Conservation (phyloP, 2,888 invertebrate genomes). For the Meliscaeva auricollis region DNA sequence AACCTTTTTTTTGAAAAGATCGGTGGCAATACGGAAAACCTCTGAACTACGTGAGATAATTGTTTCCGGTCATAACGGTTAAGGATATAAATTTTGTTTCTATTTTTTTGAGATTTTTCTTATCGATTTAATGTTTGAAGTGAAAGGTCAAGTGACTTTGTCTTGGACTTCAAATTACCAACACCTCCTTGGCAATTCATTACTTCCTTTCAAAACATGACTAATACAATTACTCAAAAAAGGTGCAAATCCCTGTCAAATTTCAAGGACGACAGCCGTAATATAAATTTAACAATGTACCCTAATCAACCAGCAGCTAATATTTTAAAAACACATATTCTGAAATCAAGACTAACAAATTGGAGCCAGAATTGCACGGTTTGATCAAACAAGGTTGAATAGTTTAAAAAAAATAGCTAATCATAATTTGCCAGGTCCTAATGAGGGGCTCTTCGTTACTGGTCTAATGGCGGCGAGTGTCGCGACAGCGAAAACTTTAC, state of each 20-base stretch:
- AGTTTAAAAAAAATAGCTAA: constrained; percentile 45
- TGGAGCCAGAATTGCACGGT: not conserved
- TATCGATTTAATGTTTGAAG: not conserved
- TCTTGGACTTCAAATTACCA: no score
- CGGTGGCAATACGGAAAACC: not conserved
- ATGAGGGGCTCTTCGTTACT: constrained; percentile 59
- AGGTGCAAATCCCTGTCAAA: not conserved
- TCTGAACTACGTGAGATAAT: constrained; percentile 26
- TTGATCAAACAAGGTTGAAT: not conserved
- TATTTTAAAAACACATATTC: not conserved
- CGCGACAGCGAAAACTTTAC: no score
- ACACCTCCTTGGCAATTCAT: not conserved
- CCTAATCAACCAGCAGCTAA: not conserved
- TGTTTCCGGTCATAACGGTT: constrained; percentile 32
- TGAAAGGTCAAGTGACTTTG: not conserved
- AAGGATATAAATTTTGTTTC: not conserved
- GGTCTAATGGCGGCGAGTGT: not conserved
- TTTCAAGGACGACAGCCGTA: not conserved
- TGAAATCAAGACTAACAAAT: not conserved
- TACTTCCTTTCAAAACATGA: not conserved
- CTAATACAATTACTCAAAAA: not conserved
- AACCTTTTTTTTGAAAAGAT: not conserved
- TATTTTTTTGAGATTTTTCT: not conserved
- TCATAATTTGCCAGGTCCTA: constrained; percentile 69
- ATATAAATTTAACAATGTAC: not conserved